Base-by-base conservation (phyloP, 1,140 invertebrate genomes). In the Ostrea denselamellosa region DNA sequence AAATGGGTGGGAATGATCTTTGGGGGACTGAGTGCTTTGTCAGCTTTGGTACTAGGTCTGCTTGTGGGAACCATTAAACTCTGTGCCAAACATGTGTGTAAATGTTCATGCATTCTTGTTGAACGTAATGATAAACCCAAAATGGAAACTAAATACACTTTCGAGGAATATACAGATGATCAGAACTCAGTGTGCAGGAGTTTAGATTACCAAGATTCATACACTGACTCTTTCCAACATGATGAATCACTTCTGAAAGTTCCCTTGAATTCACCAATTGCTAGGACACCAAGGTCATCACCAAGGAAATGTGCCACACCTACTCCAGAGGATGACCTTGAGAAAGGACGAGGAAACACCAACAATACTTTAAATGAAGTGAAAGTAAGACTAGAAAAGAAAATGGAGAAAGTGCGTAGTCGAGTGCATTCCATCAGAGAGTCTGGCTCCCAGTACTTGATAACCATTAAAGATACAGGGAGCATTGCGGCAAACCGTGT, bases 331-430 rank as follows among this genome's bases (percentile, higher is more conserved):
- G 52, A 25, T 8, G 34, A 86, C 12, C 86, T 91, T 1, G 88
- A 87, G 22, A 91, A 87, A 87, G 34, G 81, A 12, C 82, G 91
- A 7, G 82, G 89, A 14, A 90, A 92, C 83, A 93, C 93, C 62
- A 88, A 91, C 34, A 92, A 93, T 22, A 92, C 93, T 2, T 83
- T 94, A 28, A 93, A 93, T 44, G 93, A 94, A 83, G 93, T 93
- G 8, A 89, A 91, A 53, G 87, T 90, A 12, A 89, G 91, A 10
- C 90, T 94, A 12, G 93, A 92, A 44, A 90, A 91, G 53, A 92
- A 90, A 52, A 92, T 94, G 89, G 91, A 92, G 86, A 92, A 91
- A 77, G 90, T 94, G 8, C 88, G 93, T 22, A 90, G 87, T 77
- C 93, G 93, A 51, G 89, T 91, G 12, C 88, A 92, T 34, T 87